Base-by-base conservation (phyloP, 1,140 invertebrate species). In the Pseudachorutes palmiensis region DNA sequence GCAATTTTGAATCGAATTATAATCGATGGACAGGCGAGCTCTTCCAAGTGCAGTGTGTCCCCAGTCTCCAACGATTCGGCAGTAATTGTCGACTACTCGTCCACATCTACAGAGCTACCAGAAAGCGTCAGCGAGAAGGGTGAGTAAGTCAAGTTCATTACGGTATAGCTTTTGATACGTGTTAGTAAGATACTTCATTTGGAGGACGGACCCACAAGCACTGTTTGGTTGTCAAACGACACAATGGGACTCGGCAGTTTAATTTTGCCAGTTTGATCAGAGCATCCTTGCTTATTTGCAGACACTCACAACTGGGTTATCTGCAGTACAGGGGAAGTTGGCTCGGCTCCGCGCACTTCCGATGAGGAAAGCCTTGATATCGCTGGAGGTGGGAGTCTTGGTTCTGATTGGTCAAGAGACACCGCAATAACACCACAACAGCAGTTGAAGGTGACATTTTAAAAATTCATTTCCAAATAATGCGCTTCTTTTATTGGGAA, bases 1-100 rank as follows among this genome's bases (percentile, higher is more conserved):
- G 61, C 61, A 9, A 63, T 63, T 5, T 45, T 63, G 32, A 63
- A 63, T 63, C 61, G 61, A 24, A 41, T 63, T 26, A 63, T 63
- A 22, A 41, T 29, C 14, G 22, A 28, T 14, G 24, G 31, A 12
- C 61, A 63, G 28, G 32, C n/a, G 5, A 60, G 24, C 9, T 55
- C 51, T 5, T 24, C 12, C 51, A 41, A 41, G 19, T 55, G 12
- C 12, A 55, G 51, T 26, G 24, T 55, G 9, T 55, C 51, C 9
- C 51, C 51, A 16, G 24, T 55, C 24, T 55, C 51, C 51, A 55
- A 55, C 24, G 51, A 55, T 24, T 55, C 51, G 3, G 51, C 51
- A 16, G 51, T 55, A 19, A 12, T 55, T 12, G 51, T 24, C 24
- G 51, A 55, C 51, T 55, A 55, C 24, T 55, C 51, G 12, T 55